Evolutionary conservation across 2,113 vertebrate species (phyloP).

Genomic region (Lagopus muta): DNA sequence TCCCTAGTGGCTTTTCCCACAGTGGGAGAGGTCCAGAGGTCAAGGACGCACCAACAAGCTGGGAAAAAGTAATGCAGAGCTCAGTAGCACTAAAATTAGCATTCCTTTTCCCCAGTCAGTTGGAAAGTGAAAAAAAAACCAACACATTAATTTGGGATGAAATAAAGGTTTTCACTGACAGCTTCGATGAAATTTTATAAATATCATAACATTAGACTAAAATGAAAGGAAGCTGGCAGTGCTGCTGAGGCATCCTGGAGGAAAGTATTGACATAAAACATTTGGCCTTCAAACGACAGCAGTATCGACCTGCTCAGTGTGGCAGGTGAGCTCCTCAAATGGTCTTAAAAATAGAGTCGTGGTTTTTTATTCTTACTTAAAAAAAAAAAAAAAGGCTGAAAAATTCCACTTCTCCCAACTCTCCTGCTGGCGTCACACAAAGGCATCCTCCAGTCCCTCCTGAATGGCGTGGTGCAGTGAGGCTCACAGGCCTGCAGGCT

Average conservation of each 20-base stretch:
- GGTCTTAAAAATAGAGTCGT: not conserved
- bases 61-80: not conserved
- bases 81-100: not conserved
- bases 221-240: not conserved
- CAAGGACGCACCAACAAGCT: not conserved
- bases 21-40: not conserved
- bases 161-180: not conserved
- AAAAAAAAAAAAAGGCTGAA: not conserved
- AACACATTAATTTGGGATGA: not conserved
- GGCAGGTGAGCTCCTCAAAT: not conserved
- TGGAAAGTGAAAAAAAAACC: not conserved
- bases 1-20: not conserved
- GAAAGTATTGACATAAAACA: not conserved
- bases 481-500: not conserved
- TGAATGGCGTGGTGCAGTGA: fast-evolving
- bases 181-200: not conserved
- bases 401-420: not conserved
- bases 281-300: not conserved
- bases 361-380: not conserved
- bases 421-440: not conserved
- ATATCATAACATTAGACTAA: not conserved
- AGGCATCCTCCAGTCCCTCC: not conserved
- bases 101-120: not conserved
- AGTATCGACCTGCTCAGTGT: not conserved
- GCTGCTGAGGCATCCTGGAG: not conserved